Evolutionary conservation across 2,797 vertebrate species (phyloP).

Genomic region (Sebastes hubbsi): DNA sequence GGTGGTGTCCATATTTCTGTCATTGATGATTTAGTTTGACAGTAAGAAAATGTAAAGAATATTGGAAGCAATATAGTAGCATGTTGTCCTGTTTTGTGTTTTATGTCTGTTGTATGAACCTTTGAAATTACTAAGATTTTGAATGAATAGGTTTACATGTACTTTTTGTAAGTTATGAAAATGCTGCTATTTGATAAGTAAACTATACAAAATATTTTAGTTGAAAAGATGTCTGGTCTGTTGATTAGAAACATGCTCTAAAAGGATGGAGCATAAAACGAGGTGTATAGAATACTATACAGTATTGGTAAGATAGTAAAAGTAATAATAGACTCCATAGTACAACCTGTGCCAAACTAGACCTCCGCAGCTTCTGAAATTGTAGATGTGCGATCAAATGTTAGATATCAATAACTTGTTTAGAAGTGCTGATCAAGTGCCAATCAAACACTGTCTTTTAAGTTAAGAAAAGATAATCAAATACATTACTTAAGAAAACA

Average conservation of each 20-base stretch:
- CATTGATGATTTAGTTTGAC: conserved; percentile 87
- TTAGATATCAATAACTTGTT: conserved; percentile 87
- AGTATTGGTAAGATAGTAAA: conserved; percentile 85
- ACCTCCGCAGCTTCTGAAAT: conserved; percentile 87
- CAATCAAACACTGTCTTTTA: conserved; percentile 86
- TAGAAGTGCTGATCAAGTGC: conserved; percentile 89
- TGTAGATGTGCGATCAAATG: conserved; percentile 87
- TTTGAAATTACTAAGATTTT: conserved; percentile 89
- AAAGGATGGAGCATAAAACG: conserved; percentile 80
- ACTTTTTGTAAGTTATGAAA: conserved; percentile 89
- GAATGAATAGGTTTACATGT: conserved; percentile 91
- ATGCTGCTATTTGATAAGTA: conserved; percentile 91
- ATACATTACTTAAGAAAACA: conserved; percentile 81
- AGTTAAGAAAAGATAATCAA: conserved; percentile 87
- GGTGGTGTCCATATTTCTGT: conserved; percentile 88
- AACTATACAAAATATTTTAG: conserved; percentile 90
- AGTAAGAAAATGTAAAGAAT: conserved; percentile 89
- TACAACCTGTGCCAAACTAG: conserved; percentile 86
- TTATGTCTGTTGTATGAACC: conserved; percentile 89
- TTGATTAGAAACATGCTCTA: conserved; percentile 84
- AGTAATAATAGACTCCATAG: conserved; percentile 86
- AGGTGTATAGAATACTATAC: conserved; percentile 84
- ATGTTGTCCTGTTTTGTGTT: conserved; percentile 91
- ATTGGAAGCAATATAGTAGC: conserved; percentile 91
- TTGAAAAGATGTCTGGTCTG: conserved; percentile 87